Conservation (phyloP, 2,888 invertebrate species). For the Drosophila nr. perissopoda region DNA sequence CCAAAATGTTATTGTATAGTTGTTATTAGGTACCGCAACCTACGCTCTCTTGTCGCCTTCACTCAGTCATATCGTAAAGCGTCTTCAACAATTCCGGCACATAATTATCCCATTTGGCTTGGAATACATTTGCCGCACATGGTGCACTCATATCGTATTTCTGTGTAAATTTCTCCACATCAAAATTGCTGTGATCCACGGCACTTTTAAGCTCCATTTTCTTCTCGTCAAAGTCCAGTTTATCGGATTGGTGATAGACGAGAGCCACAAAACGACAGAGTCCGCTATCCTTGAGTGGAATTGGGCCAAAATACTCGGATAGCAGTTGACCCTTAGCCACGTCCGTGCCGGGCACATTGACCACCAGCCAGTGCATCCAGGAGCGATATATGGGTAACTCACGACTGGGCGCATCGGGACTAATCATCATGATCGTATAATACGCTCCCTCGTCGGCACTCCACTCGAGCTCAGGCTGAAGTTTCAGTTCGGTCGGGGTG, state of each 20-base stretch:
- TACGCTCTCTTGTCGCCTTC: neutral
- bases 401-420: constrained; percentile 95
- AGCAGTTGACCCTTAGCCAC: constrained; percentile 90
- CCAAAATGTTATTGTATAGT: neutral
- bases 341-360: constrained; percentile 91
- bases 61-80: constrained; percentile 59
- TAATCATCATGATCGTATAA: constrained; percentile 85
- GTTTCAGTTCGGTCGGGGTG: constrained; percentile 87
- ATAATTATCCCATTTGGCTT: constrained; percentile 90
- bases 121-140: constrained; percentile 92
- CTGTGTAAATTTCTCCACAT: constrained; percentile 82
- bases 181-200: constrained; percentile 86
- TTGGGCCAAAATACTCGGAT: constrained; percentile 92
- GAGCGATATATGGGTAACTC: constrained; percentile 91
- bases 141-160: constrained; percentile 91
- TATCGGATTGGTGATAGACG: constrained; percentile 89
- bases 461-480: constrained; percentile 76
- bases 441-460: constrained; percentile 61
- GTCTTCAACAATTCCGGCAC: constrained; percentile 82
- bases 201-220: constrained; percentile 54
- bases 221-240: constrained; percentile 87
- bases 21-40: neutral
- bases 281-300: constrained; percentile 91
- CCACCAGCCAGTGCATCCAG: constrained; percentile 97
- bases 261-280: constrained; percentile 92